Evolutionary conservation across 2,888 invertebrate genomes (phyloP).

Genomic region (Heteropelma amictum): DNA sequence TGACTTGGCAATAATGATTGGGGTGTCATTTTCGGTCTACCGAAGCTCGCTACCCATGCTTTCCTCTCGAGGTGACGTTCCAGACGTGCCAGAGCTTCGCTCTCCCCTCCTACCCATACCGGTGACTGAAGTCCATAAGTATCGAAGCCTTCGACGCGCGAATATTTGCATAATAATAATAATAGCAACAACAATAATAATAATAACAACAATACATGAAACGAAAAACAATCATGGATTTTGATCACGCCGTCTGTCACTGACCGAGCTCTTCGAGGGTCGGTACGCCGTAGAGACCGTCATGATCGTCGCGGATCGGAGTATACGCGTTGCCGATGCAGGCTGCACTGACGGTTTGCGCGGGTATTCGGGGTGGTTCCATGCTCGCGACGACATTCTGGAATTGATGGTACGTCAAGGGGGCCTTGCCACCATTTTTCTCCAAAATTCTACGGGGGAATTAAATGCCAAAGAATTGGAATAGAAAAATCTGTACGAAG

Average conservation of each 20-base stretch:
- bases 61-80: slow-evolving; percentile 90
- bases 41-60: slow-evolving; percentile 95
- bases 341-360: slow-evolving; percentile 80
- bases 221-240: background rate
- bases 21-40: slow-evolving; percentile 92
- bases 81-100: slow-evolving; percentile 85
- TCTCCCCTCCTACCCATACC: slow-evolving; percentile 90
- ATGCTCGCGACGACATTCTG: slow-evolving; percentile 88
- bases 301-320: slow-evolving; percentile 87
- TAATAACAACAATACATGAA: background rate
- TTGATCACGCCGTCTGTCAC: background rate
- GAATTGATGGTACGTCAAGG: slow-evolving; percentile 92
- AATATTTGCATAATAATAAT: background rate
- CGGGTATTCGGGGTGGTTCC: slow-evolving; percentile 86
- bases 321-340: slow-evolving; percentile 83
- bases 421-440: slow-evolving; percentile 88
- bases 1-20: slow-evolving; percentile 90
- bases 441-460: slow-evolving; percentile 85
- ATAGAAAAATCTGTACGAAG: too few species aligned
- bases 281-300: slow-evolving; percentile 90
- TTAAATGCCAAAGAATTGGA: background rate
- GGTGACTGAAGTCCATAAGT: slow-evolving; percentile 27
- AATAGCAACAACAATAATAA: background rate
- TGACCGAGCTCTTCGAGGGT: slow-evolving; percentile 90
- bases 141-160: slow-evolving; percentile 22